Evolutionary conservation across 2,888 invertebrate species (phyloP).

Genomic region (Caenorhabditis macrosperma): DNA sequence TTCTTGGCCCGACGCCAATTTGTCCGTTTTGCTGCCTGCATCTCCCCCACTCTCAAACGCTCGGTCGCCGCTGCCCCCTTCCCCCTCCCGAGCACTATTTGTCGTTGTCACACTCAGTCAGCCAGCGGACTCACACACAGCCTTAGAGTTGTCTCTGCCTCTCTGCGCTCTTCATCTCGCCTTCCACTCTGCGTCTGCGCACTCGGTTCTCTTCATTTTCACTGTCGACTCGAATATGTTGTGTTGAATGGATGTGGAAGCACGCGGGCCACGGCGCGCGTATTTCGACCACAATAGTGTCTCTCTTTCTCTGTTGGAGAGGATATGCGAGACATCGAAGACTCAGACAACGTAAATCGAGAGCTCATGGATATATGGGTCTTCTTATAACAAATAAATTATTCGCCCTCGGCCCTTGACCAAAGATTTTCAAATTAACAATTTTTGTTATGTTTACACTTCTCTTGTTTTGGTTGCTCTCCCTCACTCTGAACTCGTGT

Average conservation of each 20-base stretch:
- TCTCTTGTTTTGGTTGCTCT: too few relatives aligned
- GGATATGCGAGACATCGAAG: neutral
- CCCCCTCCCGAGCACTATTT: constrained; percentile 54
- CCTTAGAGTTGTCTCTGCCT: neutral
- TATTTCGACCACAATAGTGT: constrained; percentile 45
- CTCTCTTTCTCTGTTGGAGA: neutral
- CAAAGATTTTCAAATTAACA: too few relatives aligned
- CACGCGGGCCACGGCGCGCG: constrained; percentile 37
- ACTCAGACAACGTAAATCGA: neutral
- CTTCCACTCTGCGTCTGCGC: neutral
- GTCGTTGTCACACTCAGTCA: constrained; percentile 41
- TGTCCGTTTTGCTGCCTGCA: constrained; percentile 19
- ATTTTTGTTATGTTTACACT: too few relatives aligned
- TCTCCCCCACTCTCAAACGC: neutral
- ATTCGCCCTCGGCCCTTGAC: too few relatives aligned
- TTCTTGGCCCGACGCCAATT: constrained; percentile 26
- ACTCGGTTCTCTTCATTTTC: neutral
- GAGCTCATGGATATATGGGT: neutral
- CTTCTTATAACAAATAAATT: neutral
- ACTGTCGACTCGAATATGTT: constrained; percentile 27
- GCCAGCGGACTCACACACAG: constrained; percentile 1
- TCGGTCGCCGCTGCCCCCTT: neutral
- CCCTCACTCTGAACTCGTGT: too few relatives aligned
- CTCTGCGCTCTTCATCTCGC: neutral
- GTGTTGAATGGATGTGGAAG: constrained; percentile 44